A percentile compares a stretch with the other conserved stretches of the same genome.
phyloP scores from a whole-genome alignment of 2,797 vertebrate genomes.

The Arrhamphus sclerolepis region DNA sequence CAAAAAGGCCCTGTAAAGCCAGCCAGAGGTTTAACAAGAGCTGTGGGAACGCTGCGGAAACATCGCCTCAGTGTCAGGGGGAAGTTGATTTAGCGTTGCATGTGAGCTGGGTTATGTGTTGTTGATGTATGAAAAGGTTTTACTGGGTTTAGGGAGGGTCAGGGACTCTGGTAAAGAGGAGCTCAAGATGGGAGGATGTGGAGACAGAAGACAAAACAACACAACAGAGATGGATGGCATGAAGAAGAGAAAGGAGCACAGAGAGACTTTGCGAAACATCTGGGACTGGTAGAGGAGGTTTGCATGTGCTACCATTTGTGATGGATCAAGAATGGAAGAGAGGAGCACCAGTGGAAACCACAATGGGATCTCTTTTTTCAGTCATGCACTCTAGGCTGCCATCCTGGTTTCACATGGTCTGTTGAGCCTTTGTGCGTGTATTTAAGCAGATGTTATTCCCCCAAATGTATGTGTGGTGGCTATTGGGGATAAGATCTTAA shows the following conservation, averaged over 20 bases:
- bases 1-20: conserved; percentile 32
- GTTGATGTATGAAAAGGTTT: conserved; percentile 39
- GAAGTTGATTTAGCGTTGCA: conserved; percentile 49
- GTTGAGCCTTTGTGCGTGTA: no score
- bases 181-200: conserved; percentile 1
- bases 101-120: conserved; percentile 27
- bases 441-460: no score
- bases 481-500: no score
- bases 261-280: no score
- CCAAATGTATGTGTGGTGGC: no score
- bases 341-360: no score
- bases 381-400: no score
- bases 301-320: no score
- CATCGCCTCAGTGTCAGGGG: conserved; percentile 44
- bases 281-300: no score
- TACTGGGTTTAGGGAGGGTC: conserved; percentile 32
- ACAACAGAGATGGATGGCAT: conserved; percentile 8
- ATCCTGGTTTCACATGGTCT: no score
- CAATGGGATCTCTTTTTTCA: no score
- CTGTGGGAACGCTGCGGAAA: conserved; percentile 46
- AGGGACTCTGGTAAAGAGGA: conserved; percentile 11
- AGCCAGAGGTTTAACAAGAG: conserved; percentile 51
- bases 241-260: not conserved
- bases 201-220: conserved; percentile 20
- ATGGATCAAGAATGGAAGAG: no score